Evolutionary conservation across 2,888 invertebrate species (phyloP).

Genomic region (Phortica magna): DNA sequence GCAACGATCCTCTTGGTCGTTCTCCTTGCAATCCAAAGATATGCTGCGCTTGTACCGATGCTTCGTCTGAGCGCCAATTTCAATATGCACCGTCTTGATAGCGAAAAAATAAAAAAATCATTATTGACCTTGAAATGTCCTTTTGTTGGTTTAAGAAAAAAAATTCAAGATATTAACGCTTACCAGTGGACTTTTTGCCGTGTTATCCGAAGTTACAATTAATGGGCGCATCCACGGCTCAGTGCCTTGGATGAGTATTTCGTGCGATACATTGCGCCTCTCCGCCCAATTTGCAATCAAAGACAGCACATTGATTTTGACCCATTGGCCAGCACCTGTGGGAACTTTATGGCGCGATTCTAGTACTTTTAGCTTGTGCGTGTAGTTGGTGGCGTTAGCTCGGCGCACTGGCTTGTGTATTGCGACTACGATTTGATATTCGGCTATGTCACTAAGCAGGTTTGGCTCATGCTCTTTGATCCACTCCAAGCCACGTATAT

Average conservation of each 20-base stretch:
- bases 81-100: constrained; percentile 75
- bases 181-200: constrained; percentile 77
- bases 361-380: constrained; percentile 70
- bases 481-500: constrained; percentile 75
- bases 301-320: constrained; percentile 86
- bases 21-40: constrained; percentile 90
- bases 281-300: constrained; percentile 89
- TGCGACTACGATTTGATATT: constrained; percentile 53
- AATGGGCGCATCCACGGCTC: constrained; percentile 82
- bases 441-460: constrained; percentile 49
- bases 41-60: constrained; percentile 85
- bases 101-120: constrained; percentile 35
- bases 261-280: constrained; percentile 85
- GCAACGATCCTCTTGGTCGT: constrained; percentile 87
- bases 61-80: constrained; percentile 73
- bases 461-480: constrained; percentile 65
- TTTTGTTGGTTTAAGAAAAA: neutral
- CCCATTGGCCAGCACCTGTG: constrained; percentile 80
- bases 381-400: constrained; percentile 62
- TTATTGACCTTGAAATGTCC: neutral
- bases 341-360: constrained; percentile 74
- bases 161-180: constrained; percentile 37
- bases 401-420: constrained; percentile 68
- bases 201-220: constrained; percentile 82
- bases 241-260: constrained; percentile 86